These are phyloP conservation scores for Ctenomys sociabilis DNA, from an alignment of 2,113 vertebrate genomes.

Conservation along the genomic window DNA sequence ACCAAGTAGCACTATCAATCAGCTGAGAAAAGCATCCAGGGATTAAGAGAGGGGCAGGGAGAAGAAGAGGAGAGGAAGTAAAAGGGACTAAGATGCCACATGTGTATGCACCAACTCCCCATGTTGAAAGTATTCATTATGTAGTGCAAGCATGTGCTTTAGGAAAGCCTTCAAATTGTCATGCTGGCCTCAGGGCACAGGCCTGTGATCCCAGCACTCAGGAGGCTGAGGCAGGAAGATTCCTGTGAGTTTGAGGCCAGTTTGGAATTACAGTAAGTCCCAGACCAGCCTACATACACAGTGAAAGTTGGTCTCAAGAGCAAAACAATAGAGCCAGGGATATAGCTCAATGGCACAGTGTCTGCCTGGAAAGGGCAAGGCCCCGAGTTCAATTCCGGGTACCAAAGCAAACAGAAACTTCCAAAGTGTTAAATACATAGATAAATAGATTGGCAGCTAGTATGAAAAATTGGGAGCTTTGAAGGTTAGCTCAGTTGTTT, in stretches of 20 bases:
- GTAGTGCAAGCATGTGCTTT: not conserved
- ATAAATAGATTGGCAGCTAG: not conserved
- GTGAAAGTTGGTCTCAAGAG: not conserved
- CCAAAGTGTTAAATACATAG: constrained; percentile 10
- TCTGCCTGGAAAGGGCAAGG: not conserved
- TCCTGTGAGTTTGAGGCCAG: not conserved
- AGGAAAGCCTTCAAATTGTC: not conserved
- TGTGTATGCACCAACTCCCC: not conserved
- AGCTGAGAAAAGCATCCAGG: not conserved
- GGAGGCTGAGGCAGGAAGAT: not conserved
- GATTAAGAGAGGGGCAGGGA: not conserved
- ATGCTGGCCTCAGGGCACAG: not conserved
- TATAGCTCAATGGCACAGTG: not conserved
- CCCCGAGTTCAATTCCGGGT: not conserved
- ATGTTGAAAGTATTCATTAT: not conserved
- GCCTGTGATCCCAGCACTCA: not conserved
- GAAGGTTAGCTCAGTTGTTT: too few relatives aligned
- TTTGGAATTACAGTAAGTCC: not conserved
- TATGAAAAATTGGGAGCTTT: not conserved
- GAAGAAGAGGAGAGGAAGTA: not conserved
- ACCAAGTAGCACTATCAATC: not conserved
- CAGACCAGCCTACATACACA: not conserved
- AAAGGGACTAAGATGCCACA: not conserved
- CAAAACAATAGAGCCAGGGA: not conserved
- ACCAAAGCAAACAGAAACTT: not conserved